These are phyloP conservation scores for Oplegnathus fasciatus DNA, from an alignment of 2,113 vertebrate species.

Conservation along the genomic window DNA sequence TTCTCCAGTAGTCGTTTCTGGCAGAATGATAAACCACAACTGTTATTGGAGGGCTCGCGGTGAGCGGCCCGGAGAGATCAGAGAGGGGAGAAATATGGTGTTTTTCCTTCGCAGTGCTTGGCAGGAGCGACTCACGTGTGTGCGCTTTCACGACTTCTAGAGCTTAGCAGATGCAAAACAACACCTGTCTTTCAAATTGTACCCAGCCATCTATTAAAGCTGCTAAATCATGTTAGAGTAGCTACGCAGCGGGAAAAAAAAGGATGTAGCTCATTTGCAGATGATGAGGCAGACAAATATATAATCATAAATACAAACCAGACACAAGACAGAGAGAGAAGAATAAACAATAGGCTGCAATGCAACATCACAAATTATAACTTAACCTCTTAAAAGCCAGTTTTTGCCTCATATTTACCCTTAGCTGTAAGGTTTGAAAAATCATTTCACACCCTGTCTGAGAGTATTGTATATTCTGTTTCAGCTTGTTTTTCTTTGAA, in stretches of 20 bases:
- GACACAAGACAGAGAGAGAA: neutral
- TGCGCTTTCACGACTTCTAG: neutral
- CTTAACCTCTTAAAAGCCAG: neutral
- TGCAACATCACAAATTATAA: neutral
- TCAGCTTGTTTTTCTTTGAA: neutral
- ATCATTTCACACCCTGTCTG: no score
- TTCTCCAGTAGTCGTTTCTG: conserved; percentile 45
- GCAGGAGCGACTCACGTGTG: conserved; percentile 11
- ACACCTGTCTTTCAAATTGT: conserved; percentile 54
- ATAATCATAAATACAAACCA: neutral
- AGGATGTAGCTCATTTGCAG: neutral
- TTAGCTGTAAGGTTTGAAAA: neutral
- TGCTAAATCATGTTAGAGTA: neutral
- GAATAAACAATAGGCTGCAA: neutral
- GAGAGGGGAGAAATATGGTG: conserved; percentile 3
- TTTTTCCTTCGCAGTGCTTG: conserved; percentile 5
- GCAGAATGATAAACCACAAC: conserved; percentile 40
- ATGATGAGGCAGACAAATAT: conserved; percentile 10
- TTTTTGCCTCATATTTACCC: neutral
- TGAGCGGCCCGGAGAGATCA: conserved; percentile 44
- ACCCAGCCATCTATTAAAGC: neutral
- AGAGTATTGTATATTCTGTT: neutral
- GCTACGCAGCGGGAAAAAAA: neutral
- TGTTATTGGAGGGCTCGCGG: conserved; percentile 31
- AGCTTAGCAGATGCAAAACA: conserved; percentile 25